phyloP scores from a whole-genome alignment of 2,888 invertebrate species.

The Fissipunctia ypsillon region DNA sequence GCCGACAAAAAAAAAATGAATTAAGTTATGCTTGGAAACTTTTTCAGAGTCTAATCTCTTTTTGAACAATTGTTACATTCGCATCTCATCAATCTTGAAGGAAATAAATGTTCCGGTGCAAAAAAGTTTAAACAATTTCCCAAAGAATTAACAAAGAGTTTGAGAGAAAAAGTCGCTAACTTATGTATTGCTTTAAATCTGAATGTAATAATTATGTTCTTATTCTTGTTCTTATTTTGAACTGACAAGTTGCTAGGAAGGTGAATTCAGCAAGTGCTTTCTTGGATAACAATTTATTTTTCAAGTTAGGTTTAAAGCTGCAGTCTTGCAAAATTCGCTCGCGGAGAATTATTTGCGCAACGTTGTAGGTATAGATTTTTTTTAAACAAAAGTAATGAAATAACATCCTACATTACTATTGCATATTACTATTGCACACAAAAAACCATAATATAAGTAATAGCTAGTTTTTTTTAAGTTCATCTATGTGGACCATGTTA shows the following conservation, averaged over 20 bases:
- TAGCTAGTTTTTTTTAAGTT: too few relatives aligned
- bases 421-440: too few relatives aligned
- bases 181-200: conserved; percentile 62
- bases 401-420: too few relatives aligned
- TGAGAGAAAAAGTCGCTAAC: conserved; percentile 64
- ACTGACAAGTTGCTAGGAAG: conserved; percentile 3
- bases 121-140: conserved; percentile 66
- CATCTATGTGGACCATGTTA: too few relatives aligned
- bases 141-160: conserved; percentile 60
- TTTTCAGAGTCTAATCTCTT: conserved; percentile 41
- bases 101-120: conserved; percentile 65
- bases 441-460: too few relatives aligned
- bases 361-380: too few relatives aligned
- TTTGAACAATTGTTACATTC: conserved; percentile 60
- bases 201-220: conserved; percentile 49
- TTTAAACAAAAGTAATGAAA: too few relatives aligned
- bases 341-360: too few relatives aligned
- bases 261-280: neutral
- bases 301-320: neutral
- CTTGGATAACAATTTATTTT: neutral
- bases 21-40: conserved; percentile 38
- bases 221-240: conserved; percentile 25
- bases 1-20: conserved; percentile 16
- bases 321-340: too few relatives aligned
- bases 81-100: conserved; percentile 54